Evolutionary conservation across 2,797 vertebrate genomes (phyloP), one percentile per base, ranked within the genome.

Genomic region (Gymnodraco acuticeps): DNA sequence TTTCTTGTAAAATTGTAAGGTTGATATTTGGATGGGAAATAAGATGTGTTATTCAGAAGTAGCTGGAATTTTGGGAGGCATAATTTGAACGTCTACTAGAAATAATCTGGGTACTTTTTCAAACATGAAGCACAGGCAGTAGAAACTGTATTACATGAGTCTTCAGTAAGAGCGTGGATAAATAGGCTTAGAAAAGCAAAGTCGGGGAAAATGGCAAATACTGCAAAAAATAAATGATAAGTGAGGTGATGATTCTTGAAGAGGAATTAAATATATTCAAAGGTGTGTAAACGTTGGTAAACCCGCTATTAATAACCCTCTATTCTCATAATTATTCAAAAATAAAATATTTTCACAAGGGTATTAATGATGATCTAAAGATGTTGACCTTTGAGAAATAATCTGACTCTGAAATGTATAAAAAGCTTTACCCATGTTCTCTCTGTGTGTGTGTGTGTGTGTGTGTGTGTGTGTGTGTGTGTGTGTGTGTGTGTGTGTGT

Each of bases 61-160:
- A 56, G 43, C 66, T 23, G 47, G 17, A 64, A 6, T 69, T 75
- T 54, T 41, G 31, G 70, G 47, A 3, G 61, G 62, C 63, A 38
- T 70, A 4, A 55, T 66, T 31, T 69, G 59, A 55, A 41, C 56
- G 59, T 53, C 23, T 23, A 9, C 3, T 42, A 8, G 27, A 70
- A 48, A 64, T 55, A 55, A 69, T 55, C 48, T 59, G 51, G 47
- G 20, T 63, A 38, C 47, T 53, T 72, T 51, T 66, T 71, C 23
- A 42, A 63, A 71, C 3, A 65, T 56, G 27, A 67, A 31, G 31
- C 46, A 14, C 27, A 61, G 11, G 54, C 48, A 53, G 55, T 3
- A 50, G 54, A 23, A 64, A 48, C 33, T 45, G 19, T 58, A 53
- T 76, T n/a, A 53, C 23, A 56, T 71, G 46, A 56, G 19, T 38